Evolutionary conservation across 2,113 vertebrate species (phyloP), one percentile per base, ranked within the genome.

Genomic region (Bostrychus sinensis): DNA sequence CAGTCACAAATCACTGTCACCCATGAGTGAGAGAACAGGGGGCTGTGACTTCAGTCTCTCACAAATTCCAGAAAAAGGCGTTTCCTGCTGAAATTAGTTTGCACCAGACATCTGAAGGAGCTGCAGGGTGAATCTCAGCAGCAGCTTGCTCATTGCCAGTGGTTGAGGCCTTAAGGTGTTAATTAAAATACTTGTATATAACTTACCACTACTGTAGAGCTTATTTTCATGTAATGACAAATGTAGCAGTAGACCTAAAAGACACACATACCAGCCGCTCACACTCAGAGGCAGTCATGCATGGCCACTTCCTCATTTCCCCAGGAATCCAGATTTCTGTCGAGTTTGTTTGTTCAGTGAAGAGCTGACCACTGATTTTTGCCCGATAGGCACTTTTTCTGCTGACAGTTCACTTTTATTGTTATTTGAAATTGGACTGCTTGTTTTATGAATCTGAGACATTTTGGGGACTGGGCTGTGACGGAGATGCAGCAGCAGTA

Each of bases 291-390:
- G 8, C 19, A 45, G 48, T 51, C 48, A 30, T 7, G 13, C 25
- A 7, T 4, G 46, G 23, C 62, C 60, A n/a, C 63, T 60, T 81
- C 48, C 56, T 87, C 58, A 75, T 81, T 85, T 86, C 78, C 83
- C 58, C 64, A 82, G 82, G 82, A 85, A 82, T 86, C 37, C 76
- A 78, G 74, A 81, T 83, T 80, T 81, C 78, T 70, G 67, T 75
- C 36, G 36, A 46, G 63, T 66, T 70, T 83, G 84, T 86, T 87
- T 89, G 56, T 75, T 84, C 82, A 77, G 74, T 68, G 77, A 54
- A 51, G 38, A 66, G 53, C 75, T 72, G 79, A 81, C 82, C 82
- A 84, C 77, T 73, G 59, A 67, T 83, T 87, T 85, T 34, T 89
- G 84, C 86, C 62, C 32, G 22, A 62, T 72, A 30, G 56, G 77